Percentiles rank a stretch among this genome's conserved stretches.
Conservation (phyloP, 64 coral and sea anemone species). For the Pocillopora verrucosa region DNA sequence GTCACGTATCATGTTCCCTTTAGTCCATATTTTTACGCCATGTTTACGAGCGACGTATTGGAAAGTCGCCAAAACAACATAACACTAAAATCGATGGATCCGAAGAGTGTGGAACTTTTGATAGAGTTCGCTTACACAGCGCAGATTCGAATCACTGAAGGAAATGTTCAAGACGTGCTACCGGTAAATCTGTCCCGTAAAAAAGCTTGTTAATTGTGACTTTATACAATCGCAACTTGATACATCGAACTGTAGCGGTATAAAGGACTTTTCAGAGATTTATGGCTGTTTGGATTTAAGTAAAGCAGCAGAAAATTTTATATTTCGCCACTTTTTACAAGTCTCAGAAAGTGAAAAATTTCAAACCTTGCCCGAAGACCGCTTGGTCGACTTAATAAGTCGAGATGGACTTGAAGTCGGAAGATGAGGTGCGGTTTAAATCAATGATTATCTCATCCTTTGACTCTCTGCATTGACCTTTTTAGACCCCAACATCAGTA, state of each 20-base stretch:
- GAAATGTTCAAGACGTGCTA: constrained; percentile 71
- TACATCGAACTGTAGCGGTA: constrained; percentile 70
- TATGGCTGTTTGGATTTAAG: constrained; percentile 59
- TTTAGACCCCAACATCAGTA: too few species aligned
- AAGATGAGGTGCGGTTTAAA: constrained; percentile 57
- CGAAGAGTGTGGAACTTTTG: constrained; percentile 65
- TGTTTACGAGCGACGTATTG: constrained; percentile 74
- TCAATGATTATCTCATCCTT: not conserved
- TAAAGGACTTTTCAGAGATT: constrained; percentile 50
- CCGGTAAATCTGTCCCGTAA: constrained; percentile 50
- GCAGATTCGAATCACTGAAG: constrained; percentile 57
- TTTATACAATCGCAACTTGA: constrained; percentile 70
- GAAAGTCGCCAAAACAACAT: constrained; percentile 61
- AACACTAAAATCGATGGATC: constrained; percentile 61
- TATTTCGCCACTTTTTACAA: constrained; percentile 64
- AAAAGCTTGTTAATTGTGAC: constrained; percentile 64
- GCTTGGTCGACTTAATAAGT: constrained; percentile 33
- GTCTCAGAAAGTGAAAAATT: constrained; percentile 65
- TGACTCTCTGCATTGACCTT: not conserved
- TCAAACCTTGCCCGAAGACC: constrained; percentile 38
- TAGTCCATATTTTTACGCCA: constrained; percentile 81
- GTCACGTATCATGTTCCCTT: not conserved
- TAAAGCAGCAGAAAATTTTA: constrained; percentile 44
- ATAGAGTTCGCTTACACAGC: constrained; percentile 72
- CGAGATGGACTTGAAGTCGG: constrained; percentile 69